phyloP scores from a whole-genome alignment of 1,140 invertebrate genomes.

The Helicoverpa zea region DNA sequence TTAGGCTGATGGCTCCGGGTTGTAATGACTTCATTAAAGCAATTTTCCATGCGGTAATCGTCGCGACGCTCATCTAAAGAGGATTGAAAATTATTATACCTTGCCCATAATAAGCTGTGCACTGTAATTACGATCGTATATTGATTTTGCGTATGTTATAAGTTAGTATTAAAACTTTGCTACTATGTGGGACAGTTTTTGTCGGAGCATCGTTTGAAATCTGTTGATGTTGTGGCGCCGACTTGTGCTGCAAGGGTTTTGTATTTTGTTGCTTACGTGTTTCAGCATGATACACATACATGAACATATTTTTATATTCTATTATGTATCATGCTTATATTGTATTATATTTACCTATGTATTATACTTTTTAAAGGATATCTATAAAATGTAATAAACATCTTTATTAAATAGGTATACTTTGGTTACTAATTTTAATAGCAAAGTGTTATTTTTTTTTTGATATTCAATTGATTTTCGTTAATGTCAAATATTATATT shows the following conservation, averaged over 20 bases:
- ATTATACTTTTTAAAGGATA: too few relatives aligned
- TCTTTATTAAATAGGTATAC: too few relatives aligned
- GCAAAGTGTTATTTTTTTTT: too few relatives aligned
- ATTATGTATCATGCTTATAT: too few relatives aligned
- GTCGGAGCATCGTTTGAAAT: background rate
- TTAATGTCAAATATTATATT: too few relatives aligned
- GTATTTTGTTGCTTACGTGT: too few relatives aligned
- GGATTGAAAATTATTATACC: constrained; percentile 66
- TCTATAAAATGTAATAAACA: too few relatives aligned
- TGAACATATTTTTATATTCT: too few relatives aligned
- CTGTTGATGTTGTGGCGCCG: background rate
- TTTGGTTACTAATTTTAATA: too few relatives aligned
- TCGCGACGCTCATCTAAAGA: constrained; percentile 52
- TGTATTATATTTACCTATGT: too few relatives aligned
- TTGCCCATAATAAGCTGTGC: constrained; percentile 18
- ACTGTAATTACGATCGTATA: constrained; percentile 38
- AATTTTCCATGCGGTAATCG: constrained; percentile 62
- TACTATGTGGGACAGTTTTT: constrained; percentile 12
- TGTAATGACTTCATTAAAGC: constrained; percentile 68
- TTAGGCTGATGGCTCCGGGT: constrained; percentile 64
- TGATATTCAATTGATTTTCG: too few relatives aligned
- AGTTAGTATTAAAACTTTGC: background rate
- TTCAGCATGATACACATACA: too few relatives aligned
- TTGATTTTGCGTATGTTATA: constrained; percentile 35
- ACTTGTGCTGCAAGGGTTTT: background rate